Evolutionary conservation across 1,140 invertebrate genomes (phyloP).

Genomic region (Diachasmimorpha longicaudata): DNA sequence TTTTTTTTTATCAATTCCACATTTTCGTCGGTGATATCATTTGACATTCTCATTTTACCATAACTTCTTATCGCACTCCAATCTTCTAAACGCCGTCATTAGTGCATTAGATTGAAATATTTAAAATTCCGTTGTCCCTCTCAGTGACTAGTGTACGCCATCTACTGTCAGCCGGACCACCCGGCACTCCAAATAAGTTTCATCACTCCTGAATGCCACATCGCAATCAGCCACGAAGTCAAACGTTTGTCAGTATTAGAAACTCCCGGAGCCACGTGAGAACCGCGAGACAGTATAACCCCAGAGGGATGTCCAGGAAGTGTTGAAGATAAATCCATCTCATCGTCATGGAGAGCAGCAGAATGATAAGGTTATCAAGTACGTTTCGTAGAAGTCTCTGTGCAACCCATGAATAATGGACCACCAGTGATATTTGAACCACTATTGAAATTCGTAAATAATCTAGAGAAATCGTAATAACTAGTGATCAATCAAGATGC

Average conservation of each 20-base stretch:
- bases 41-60: too few species aligned
- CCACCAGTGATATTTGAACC: not conserved
- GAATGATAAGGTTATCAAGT: constrained; percentile 13
- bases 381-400: not conserved
- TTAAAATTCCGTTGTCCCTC: not conserved
- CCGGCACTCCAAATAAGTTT: not conserved
- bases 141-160: not conserved
- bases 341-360: not conserved
- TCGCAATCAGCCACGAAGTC: not conserved
- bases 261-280: not conserved
- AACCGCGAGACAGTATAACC: not conserved
- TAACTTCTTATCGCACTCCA: too few species aligned
- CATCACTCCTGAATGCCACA: not conserved
- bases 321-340: not conserved
- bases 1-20: too few species aligned
- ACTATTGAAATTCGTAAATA: not conserved
- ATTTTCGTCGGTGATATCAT: too few species aligned
- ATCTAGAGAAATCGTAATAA: not conserved
- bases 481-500: constrained; percentile 30
- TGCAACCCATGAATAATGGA: not conserved
- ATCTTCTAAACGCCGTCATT: too few species aligned
- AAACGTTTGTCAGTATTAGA: not conserved
- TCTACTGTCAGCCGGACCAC: not conserved
- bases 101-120: not conserved
- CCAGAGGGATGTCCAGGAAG: not conserved